These are phyloP conservation scores for Peromyscus nudipes DNA, from an alignment of 2,797 vertebrate genomes.

Conservation along the genomic window DNA sequence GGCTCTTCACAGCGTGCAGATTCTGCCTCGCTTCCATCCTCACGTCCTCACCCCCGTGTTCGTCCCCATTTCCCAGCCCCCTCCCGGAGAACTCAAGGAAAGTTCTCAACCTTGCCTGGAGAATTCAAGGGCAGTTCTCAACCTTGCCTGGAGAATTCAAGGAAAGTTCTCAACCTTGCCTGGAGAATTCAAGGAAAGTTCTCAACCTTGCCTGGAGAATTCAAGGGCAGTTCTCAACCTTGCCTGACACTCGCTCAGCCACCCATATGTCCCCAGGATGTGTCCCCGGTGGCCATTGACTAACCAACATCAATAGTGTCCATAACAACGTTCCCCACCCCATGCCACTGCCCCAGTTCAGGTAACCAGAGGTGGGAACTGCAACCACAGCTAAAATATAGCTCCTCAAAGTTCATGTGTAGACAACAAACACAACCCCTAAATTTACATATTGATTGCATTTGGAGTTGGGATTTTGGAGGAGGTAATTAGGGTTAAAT, in stretches of 20 bases:
- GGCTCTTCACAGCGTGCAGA: not conserved
- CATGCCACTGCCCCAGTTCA: not conserved
- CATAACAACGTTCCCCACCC: not conserved
- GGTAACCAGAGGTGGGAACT: not conserved
- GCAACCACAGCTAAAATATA: not conserved
- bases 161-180: not conserved
- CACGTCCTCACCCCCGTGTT: not conserved
- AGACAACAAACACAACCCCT: not conserved
- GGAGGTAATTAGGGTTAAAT: not conserved
- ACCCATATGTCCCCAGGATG: accelerated
- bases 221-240: not conserved
- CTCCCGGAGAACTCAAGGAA: not conserved
- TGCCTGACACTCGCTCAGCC: not conserved
- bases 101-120: too few relatives aligned
- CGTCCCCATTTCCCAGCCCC: not conserved
- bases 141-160: too few relatives aligned
- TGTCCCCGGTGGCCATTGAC: not conserved
- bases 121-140: too few relatives aligned
- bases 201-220: not conserved
- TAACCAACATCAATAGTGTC: not conserved
- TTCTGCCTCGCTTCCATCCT: not conserved
- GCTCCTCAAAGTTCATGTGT: not conserved
- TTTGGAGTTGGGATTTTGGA: not conserved
- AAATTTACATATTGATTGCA: not conserved
- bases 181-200: not conserved